phyloP scores from a whole-genome alignment of 2,888 invertebrate species.

The Thysanoteuthis rhombus region DNA sequence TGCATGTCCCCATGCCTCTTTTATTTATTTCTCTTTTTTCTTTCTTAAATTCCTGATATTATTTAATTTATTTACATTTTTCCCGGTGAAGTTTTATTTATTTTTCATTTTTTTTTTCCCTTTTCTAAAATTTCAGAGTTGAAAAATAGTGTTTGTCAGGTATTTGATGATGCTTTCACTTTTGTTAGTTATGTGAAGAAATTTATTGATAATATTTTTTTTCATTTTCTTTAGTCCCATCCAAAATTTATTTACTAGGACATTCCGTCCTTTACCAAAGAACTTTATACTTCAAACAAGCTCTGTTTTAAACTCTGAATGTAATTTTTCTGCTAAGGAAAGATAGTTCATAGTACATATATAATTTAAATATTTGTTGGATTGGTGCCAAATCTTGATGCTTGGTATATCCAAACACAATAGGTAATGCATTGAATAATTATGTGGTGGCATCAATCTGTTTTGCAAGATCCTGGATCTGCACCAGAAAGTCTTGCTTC shows the following conservation, averaged over 20 bases:
- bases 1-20: neutral
- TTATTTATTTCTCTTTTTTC: neutral
- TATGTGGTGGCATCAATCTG: no score
- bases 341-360: neutral
- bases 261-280: neutral
- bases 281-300: neutral
- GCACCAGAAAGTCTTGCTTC: no score
- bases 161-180: neutral
- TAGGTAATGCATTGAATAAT: neutral
- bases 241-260: neutral
- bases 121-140: neutral
- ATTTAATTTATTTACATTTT: neutral
- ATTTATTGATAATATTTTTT: neutral
- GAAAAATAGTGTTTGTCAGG: neutral
- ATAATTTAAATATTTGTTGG: no score
- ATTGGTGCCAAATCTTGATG: no score
- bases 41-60: neutral
- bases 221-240: neutral
- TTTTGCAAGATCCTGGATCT: no score
- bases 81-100: constrained; percentile 12
- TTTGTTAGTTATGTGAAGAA: neutral
- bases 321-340: neutral
- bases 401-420: neutral
- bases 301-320: no score
- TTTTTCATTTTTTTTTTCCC: neutral